Evolutionary conservation across 2,797 vertebrate species (phyloP), one percentile per base, ranked within the genome.

Genomic region (Poecilia gillii): DNA sequence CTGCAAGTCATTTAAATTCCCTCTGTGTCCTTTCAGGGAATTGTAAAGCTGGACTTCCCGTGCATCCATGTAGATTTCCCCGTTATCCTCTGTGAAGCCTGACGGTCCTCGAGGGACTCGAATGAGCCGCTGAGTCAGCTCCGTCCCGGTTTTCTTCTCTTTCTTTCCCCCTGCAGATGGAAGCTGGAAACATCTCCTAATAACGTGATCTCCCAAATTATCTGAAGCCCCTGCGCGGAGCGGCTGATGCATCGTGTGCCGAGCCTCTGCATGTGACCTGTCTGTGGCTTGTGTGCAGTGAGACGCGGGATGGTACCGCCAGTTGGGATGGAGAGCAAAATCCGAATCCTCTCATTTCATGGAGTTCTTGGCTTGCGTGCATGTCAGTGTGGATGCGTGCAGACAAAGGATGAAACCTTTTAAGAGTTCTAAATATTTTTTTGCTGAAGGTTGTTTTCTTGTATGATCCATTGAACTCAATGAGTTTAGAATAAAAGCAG

Each of bases 1-100:
- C 0, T 73, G 20, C 1, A 43, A 71, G 74, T 81, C 51, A 72
- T 36, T 46, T 70, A 0, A 7, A 64, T 76, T 70, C 78, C 14
- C 55, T 80, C 25, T 79, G 16, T 86, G 1, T 86, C 18, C 46
- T 79, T 72, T 6, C 93, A 99, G 98, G 98, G 98, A 95, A 96
- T 97, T 90, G 96, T 99, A 95, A 97, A 96, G 93, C 93, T 99
- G 95, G 97, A 99, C 85, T 95, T 96, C 86, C 98, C 98, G 68
- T 96, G 96, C 91, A 98, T 99, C 93, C 98, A 99, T 41, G 97
- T 97, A 94, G 98, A 99, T 95, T 99, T 99, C 93, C 98, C 98
- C 1, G 94, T 99, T 86, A 96, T 99, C 92, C 96, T 99, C 91
- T 99, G 97, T 79, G 98, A 99, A 95, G 96, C 97, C 92, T 99